These are phyloP conservation scores for Streptopelia turtur DNA, from an alignment of 2,797 vertebrate species.

Conservation along the genomic window DNA sequence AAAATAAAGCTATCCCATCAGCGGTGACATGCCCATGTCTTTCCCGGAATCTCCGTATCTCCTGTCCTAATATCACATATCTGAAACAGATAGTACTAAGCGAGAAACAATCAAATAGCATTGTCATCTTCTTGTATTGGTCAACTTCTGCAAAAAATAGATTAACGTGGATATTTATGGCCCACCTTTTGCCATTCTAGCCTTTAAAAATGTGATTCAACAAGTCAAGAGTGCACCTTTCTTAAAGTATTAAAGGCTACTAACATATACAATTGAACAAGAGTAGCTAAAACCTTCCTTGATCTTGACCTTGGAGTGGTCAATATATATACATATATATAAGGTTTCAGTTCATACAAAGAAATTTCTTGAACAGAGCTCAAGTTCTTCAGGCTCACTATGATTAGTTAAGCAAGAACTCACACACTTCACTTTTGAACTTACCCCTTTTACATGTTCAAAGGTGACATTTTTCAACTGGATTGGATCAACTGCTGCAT, in stretches of 20 bases:
- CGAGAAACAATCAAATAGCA: background rate
- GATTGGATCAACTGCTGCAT: conserved; percentile 92
- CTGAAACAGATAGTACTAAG: background rate
- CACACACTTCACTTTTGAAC: conserved; percentile 46
- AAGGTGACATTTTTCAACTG: conserved; percentile 98
- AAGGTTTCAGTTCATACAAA: background rate
- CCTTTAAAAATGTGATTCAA: background rate
- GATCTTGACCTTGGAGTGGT: background rate
- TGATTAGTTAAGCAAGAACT: background rate
- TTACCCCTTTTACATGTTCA: conserved; percentile 95
- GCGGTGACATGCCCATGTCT: background rate
- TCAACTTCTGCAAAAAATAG: background rate
- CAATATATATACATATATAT: background rate
- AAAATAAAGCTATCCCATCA: background rate
- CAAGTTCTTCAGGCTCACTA: background rate
- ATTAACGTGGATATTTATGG: background rate
- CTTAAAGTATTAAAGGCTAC: background rate
- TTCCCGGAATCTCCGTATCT: background rate
- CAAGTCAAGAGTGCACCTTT: background rate
- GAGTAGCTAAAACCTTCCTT: background rate
- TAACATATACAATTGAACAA: background rate
- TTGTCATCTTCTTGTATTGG: background rate
- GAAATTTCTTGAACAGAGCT: background rate
- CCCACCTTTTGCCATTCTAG: background rate
- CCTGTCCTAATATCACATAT: background rate